Percentiles rank a stretch among this genome's conserved stretches.
Conservation (phyloP, 2,113 vertebrate species). For the Sus scrofa region DNA sequence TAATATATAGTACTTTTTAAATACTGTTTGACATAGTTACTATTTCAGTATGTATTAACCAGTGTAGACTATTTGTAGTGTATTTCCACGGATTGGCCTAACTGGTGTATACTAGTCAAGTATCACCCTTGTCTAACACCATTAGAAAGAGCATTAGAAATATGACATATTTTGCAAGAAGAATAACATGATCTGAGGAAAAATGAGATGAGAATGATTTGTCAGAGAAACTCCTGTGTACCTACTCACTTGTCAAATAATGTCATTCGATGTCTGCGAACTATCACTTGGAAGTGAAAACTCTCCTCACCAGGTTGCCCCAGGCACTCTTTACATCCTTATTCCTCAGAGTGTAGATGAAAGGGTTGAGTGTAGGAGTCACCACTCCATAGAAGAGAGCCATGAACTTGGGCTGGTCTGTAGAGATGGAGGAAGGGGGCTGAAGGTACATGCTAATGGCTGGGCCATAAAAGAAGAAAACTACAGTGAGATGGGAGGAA, state of each 20-base stretch:
- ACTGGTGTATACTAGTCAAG: background rate
- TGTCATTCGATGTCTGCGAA: background rate
- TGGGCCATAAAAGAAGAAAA: constrained; percentile 69
- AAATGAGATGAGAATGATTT: constrained; percentile 45
- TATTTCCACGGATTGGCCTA: background rate
- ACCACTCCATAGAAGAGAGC: constrained; percentile 29
- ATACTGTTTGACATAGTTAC: background rate
- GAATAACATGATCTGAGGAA: background rate
- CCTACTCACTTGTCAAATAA: background rate
- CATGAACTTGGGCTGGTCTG: constrained; percentile 48
- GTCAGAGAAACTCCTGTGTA: background rate
- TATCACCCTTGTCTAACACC: background rate
- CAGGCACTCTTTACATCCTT: no score
- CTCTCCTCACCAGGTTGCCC: no score
- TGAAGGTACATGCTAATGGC: constrained; percentile 68
- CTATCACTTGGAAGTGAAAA: background rate
- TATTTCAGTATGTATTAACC: background rate
- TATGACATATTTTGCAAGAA: background rate
- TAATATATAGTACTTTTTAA: background rate
- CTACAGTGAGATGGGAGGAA: constrained; percentile 69
- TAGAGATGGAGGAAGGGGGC: constrained; percentile 1
- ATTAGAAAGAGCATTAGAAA: background rate
- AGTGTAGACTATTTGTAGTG: background rate
- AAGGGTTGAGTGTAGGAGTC: no score
- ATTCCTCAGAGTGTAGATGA: no score